Evolutionary conservation across 2,888 invertebrate genomes (phyloP), one percentile per base, ranked within the genome.

Genomic region (Yponomeuta plumbellus): DNA sequence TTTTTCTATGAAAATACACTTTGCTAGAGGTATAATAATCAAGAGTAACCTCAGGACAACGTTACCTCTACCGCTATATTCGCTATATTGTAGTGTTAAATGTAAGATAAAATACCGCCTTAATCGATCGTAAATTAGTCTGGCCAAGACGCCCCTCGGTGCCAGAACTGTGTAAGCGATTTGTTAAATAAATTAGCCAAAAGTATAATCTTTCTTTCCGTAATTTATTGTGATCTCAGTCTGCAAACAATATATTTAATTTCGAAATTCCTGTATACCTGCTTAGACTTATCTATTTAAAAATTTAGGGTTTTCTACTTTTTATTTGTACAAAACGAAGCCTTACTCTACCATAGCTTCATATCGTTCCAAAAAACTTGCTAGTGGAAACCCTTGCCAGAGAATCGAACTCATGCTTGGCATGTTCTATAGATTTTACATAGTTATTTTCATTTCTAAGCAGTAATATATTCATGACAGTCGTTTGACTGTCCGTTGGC

Each of bases 401-500:
- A 17, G 17, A 52, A 52, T 52, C 17, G 17, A 52, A 17, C 13
- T 52, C 44, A 17, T 17, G 1, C 44, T 52, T 52, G 17, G 44
- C 44, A 52, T 13, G 17, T 52, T 8, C 13, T 17, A 52, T 13
- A 17, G 34, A 34, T 34, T 34, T 34, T 52, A 52, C 0, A 52
- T 0, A 17, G 17, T 13, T 52, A 52, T 52, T 52, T 17, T 52
- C 44, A 52, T 52, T 52, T 52, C 44, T 17, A 44, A 4, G 44
- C 13, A 17, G 13, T 85, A 81, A 83, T 78, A 75, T 84, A 86
- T 86, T 86, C 86, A 85, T 85, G 82, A 84, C 78, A 79, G 76
- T 75, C 76, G 73, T 76, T 81, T 80, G 79, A 81, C 80, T 80
- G 80, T 84, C 82, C 83, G 77, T 74, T 13, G 81, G 77, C 77